Evolutionary conservation across 2,113 vertebrate genomes (phyloP).

Genomic region (Apodemus speciosus): DNA sequence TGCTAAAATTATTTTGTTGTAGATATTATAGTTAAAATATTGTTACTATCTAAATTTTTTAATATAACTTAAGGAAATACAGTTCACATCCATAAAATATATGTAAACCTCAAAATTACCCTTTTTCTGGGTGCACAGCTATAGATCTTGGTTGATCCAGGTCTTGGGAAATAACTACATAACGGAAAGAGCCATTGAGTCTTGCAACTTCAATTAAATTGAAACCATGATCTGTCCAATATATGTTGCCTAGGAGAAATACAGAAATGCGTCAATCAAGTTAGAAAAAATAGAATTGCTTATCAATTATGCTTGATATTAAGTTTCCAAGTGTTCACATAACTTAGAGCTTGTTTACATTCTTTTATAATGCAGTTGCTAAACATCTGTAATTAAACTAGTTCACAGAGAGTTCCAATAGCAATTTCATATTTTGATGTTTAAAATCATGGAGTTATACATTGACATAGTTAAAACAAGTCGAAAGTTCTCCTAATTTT

Average conservation of each 20-base stretch:
- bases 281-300: conserved; percentile 26
- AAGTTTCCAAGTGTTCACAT: conserved; percentile 1
- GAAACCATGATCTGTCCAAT: conserved; percentile 98
- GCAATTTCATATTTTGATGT: not conserved
- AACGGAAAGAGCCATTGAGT: conserved; percentile 95
- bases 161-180: conserved; percentile 95
- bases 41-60: not conserved
- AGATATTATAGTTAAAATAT: not conserved
- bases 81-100: not conserved
- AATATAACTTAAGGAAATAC: conserved; percentile 3
- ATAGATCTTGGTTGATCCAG: conserved; percentile 97
- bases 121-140: conserved; percentile 95
- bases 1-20: not conserved
- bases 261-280: conserved; percentile 11
- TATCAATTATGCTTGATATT: not conserved
- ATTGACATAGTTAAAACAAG: not conserved
- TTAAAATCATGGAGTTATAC: not conserved
- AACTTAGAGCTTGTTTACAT: not conserved
- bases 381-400: not conserved
- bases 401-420: not conserved
- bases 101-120: conserved; percentile 80
- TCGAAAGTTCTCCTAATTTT: not conserved
- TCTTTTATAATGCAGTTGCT: not conserved
- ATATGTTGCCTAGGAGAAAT: conserved; percentile 92
- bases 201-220: conserved; percentile 97